These are phyloP conservation scores for Diorhabda carinulata DNA, from an alignment of 1,140 invertebrate species.

Conservation along the genomic window DNA sequence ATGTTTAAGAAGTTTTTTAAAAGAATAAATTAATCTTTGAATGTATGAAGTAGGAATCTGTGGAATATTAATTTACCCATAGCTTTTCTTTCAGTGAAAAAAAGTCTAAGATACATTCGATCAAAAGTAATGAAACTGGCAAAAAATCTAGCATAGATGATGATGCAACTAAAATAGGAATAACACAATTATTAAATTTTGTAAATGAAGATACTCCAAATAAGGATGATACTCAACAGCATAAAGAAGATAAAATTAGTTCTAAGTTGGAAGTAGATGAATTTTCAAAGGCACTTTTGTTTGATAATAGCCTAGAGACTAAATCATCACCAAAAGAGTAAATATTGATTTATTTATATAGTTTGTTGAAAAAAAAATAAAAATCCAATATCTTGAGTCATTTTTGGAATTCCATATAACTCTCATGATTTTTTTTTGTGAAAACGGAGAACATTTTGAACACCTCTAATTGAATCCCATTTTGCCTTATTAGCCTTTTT, in stretches of 20 bases:
- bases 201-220: conserved; percentile 18
- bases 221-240: background rate
- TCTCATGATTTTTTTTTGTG: too few species aligned
- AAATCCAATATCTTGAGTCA: background rate
- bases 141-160: conserved; percentile 5
- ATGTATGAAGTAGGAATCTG: conserved; percentile 1
- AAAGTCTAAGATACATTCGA: background rate
- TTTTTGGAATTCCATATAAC: too few species aligned
- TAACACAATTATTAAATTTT: conserved; percentile 21
- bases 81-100: background rate
- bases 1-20: background rate
- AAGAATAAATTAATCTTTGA: background rate
- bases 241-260: conserved; percentile 7
- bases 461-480: too few species aligned
- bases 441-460: too few species aligned
- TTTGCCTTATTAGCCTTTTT: too few species aligned
- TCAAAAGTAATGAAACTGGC: conserved; percentile 11
- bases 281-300: conserved; percentile 12
- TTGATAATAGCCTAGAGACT: conserved; percentile 3
- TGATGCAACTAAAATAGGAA: conserved; percentile 14
- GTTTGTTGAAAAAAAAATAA: background rate
- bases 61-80: background rate
- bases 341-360: background rate
- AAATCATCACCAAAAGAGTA: conserved; percentile 13
- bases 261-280: conserved; percentile 13